Evolutionary conservation across 1,140 invertebrate genomes (phyloP).

Genomic region (Cheumatopsyche charites): DNA sequence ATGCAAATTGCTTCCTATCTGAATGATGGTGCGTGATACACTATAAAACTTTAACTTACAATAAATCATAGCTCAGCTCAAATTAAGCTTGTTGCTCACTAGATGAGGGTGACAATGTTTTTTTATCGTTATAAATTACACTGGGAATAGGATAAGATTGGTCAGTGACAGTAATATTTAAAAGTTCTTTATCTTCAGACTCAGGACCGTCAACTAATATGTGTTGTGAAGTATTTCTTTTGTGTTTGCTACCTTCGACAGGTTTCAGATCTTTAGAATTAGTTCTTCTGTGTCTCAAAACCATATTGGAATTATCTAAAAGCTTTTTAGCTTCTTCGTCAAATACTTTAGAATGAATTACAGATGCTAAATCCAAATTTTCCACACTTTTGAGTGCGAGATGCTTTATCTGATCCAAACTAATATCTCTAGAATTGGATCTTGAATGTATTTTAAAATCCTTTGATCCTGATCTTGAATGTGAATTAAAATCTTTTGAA

Average conservation of each 20-base stretch:
- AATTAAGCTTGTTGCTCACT: constrained; percentile 45
- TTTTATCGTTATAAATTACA: constrained; percentile 45
- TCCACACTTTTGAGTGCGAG: constrained; percentile 59
- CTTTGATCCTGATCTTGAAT: constrained; percentile 53
- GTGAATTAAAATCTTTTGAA: constrained; percentile 52
- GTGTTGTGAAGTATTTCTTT: constrained; percentile 59
- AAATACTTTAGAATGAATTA: constrained; percentile 53
- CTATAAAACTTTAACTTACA: constrained; percentile 23
- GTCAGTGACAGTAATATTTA: constrained; percentile 51
- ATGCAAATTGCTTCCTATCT: constrained; percentile 27
- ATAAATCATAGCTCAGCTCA: constrained; percentile 39
- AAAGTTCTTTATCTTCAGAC: constrained; percentile 53
- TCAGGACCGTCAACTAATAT: constrained; percentile 53
- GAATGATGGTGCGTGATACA: constrained; percentile 24
- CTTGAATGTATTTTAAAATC: constrained; percentile 56
- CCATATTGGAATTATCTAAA: constrained; percentile 57
- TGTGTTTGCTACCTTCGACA: constrained; percentile 50
- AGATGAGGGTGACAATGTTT: constrained; percentile 40
- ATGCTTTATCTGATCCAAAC: constrained; percentile 57
- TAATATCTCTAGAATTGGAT: constrained; percentile 55
- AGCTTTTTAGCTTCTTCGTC: constrained; percentile 61
- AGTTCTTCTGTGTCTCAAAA: constrained; percentile 64
- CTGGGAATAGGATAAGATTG: constrained; percentile 43
- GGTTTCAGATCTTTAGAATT: constrained; percentile 62
- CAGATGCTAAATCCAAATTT: constrained; percentile 57